Evolutionary conservation across 2,113 vertebrate species (phyloP).

Genomic region (Chloroceryle aenea): DNA sequence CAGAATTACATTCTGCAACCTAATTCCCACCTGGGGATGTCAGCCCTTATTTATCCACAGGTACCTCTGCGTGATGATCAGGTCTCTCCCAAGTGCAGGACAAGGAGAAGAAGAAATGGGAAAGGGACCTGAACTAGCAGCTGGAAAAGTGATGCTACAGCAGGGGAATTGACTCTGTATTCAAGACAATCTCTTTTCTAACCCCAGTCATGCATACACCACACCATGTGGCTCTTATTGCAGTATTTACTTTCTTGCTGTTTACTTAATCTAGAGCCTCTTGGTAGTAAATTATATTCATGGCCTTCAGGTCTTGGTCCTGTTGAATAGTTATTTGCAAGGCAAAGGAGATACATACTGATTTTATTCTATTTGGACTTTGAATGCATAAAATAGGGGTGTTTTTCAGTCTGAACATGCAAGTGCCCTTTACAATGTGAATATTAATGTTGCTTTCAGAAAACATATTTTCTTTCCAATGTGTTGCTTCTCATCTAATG

Average conservation of each 20-base stretch:
- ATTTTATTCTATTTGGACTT: not conserved
- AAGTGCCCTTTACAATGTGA: constrained; percentile 17
- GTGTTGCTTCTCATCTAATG: not conserved
- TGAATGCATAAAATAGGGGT: not conserved
- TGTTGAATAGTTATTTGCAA: constrained; percentile 29
- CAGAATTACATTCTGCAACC: not conserved
- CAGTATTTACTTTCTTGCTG: constrained; percentile 8
- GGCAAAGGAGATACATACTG: not conserved
- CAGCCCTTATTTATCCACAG: not conserved
- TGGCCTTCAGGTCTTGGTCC: not conserved
- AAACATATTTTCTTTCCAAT: not conserved
- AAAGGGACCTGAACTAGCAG: not conserved
- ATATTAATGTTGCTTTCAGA: not conserved
- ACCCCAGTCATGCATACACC: not conserved
- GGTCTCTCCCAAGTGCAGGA: not conserved
- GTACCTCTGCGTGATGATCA: not conserved
- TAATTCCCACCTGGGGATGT: not conserved
- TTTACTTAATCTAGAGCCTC: not conserved
- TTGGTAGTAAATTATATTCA: constrained; percentile 23
- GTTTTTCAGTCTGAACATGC: not conserved
- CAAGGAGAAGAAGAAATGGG: not conserved
- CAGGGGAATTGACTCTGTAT: not conserved
- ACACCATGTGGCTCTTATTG: not conserved
- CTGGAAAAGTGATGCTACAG: not conserved
- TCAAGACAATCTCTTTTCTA: not conserved